A percentile compares a stretch with the other conserved stretches of the same genome.
Conservation (phyloP, 1,140 invertebrate genomes). For the Macrotrachela quadricornifera region DNA sequence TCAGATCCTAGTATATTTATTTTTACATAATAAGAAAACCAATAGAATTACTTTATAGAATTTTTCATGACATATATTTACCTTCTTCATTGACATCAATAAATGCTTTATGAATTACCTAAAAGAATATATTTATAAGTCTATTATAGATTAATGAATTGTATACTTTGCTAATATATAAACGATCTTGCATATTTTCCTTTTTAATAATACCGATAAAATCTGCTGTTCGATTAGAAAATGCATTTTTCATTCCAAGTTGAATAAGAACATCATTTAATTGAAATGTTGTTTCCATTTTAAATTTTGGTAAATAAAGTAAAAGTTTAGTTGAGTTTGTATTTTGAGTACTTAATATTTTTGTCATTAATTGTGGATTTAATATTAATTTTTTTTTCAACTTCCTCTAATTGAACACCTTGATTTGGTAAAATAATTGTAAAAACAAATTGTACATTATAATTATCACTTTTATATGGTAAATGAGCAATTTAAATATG, state of each 20-base stretch:
- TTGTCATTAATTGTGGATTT: constrained; percentile 3
- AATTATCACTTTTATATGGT: too few relatives aligned
- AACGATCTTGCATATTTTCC: not conserved
- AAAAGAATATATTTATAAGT: not conserved
- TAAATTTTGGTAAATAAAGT: constrained; percentile 41
- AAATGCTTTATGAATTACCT: constrained; percentile 9
- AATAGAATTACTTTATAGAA: too few relatives aligned
- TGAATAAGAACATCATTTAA: constrained; percentile 5
- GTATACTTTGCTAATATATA: not conserved
- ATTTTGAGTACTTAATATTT: not conserved
- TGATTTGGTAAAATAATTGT: too few relatives aligned
- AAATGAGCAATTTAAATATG: too few relatives aligned
- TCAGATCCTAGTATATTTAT: constrained; percentile 17
- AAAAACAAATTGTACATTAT: too few relatives aligned
- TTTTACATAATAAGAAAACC: too few relatives aligned
- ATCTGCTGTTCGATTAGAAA: constrained; percentile 37
- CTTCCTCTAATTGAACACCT: too few relatives aligned
- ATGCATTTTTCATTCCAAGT: constrained; percentile 40
- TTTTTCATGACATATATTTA: too few relatives aligned
- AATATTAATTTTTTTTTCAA: too few relatives aligned
- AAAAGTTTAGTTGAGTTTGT: constrained; percentile 10
- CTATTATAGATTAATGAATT: too few relatives aligned
- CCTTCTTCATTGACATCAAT: constrained; percentile 14
- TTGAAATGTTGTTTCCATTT: constrained; percentile 33
- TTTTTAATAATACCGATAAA: constrained; percentile 31